A percentile compares a stretch with the other conserved stretches of the same genome.
These are phyloP conservation scores for Lampris incognitus DNA, from an alignment of 2,113 vertebrate species.

Conservation along the genomic window DNA sequence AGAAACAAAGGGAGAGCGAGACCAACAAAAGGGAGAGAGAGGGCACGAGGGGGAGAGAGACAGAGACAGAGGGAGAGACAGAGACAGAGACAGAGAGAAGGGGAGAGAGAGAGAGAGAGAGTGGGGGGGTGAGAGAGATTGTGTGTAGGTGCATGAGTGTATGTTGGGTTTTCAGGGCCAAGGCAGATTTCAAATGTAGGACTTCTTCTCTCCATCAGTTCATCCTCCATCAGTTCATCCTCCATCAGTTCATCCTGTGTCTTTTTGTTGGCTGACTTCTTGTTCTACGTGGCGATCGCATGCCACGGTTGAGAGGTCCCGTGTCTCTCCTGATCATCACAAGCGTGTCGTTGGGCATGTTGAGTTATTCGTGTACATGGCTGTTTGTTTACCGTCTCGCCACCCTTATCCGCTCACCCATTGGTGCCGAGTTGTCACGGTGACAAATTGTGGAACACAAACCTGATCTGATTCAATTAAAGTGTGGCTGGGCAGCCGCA, in stretches of 20 bases:
- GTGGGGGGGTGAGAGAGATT: not conserved
- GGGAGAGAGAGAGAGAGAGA: slow-evolving; percentile 20
- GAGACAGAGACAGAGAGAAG: slow-evolving; percentile 1
- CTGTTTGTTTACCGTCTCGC: slow-evolving; percentile 61
- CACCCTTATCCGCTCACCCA: slow-evolving; percentile 31
- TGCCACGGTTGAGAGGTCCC: slow-evolving; percentile 46
- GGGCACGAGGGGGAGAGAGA: not conserved
- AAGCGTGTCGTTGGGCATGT: slow-evolving; percentile 42
- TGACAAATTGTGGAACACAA: slow-evolving; percentile 44
- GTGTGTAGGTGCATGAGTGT: slow-evolving; percentile 4
- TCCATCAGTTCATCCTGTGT: slow-evolving; percentile 55
- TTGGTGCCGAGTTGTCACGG: slow-evolving; percentile 22
- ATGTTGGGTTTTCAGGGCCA: not conserved
- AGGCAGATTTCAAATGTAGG: slow-evolving; percentile 33
- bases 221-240: slow-evolving; percentile 14
- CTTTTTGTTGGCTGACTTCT: slow-evolving; percentile 44
- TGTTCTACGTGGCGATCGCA: slow-evolving; percentile 29
- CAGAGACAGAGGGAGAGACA: not conserved
- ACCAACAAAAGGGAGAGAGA: too few species aligned
- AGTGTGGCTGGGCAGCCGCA: not conserved
- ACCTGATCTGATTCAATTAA: slow-evolving; percentile 39
- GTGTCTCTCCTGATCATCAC: slow-evolving; percentile 36
- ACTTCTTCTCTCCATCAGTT: slow-evolving; percentile 44
- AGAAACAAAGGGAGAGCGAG: too few species aligned
- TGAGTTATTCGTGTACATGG: slow-evolving; percentile 53